Percentiles rank a stretch among this genome's conserved stretches.
Conservation (phyloP, 1,140 invertebrate genomes). For the Cherax quadricarinatus region DNA sequence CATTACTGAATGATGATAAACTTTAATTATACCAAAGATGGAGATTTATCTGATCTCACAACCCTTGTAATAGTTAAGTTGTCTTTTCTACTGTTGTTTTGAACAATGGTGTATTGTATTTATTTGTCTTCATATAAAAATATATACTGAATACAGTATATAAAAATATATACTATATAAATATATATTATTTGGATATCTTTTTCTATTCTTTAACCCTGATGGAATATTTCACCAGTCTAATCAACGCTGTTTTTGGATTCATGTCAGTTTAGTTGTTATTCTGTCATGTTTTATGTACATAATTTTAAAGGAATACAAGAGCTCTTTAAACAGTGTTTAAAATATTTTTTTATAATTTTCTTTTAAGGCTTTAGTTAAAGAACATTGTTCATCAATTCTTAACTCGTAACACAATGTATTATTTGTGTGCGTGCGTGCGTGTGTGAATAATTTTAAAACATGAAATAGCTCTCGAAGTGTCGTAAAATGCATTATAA, state of each 20-base stretch:
- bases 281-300: background rate
- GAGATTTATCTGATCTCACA: constrained; percentile 61
- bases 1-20: constrained; percentile 4
- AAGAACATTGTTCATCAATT: background rate
- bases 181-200: constrained; percentile 60
- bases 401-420: background rate
- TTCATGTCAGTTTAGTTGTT: constrained; percentile 18
- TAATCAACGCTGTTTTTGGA: constrained; percentile 17
- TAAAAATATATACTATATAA: constrained; percentile 26
- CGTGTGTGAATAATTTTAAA: background rate
- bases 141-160: constrained; percentile 1
- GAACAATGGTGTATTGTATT: constrained; percentile 50
- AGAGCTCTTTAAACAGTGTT: no score
- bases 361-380: background rate
- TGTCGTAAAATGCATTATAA: background rate
- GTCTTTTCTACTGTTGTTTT: constrained; percentile 48
- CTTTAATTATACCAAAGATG: constrained; percentile 56
- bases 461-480: background rate
- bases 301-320: no score
- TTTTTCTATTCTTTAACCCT: constrained; percentile 40
- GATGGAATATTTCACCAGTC: background rate
- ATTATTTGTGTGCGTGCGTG: background rate
- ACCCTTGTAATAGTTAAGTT: constrained; percentile 28
- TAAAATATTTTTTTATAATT: background rate
- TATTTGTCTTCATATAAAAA: constrained; percentile 54